Conservation (phyloP, 2,888 invertebrate species). For the Strigamia transsilvanica region DNA sequence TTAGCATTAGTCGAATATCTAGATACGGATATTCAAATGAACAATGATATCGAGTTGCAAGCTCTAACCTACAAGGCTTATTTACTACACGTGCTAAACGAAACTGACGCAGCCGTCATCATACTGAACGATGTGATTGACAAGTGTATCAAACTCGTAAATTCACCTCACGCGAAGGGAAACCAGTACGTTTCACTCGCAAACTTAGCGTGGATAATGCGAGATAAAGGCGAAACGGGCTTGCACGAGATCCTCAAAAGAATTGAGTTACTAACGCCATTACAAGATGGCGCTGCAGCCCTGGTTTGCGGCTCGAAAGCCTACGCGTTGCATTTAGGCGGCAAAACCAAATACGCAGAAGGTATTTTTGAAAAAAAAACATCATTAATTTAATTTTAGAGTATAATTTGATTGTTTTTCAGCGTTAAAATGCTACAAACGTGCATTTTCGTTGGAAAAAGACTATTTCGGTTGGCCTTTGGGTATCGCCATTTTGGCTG, state of each 20-base stretch:
- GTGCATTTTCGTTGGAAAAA: not conserved
- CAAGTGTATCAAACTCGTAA: not conserved
- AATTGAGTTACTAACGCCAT: not conserved
- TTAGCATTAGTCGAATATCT: not conserved
- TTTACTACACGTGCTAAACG: not conserved
- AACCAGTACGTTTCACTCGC: not conserved
- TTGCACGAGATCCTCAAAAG: not conserved
- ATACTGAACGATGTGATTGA: not conserved
- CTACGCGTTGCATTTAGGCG: not conserved
- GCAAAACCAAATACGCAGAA: not conserved
- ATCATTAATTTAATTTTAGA: no score
- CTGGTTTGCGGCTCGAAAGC: not conserved
- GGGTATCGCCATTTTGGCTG: constrained; percentile 4
- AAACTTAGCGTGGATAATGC: not conserved
- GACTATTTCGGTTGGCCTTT: constrained; percentile 12
- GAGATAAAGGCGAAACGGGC: not conserved
- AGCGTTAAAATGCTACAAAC: not conserved
- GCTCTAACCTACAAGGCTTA: not conserved
- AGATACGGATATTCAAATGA: not conserved
- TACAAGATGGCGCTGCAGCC: constrained; percentile 1
- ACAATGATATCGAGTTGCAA: not conserved
- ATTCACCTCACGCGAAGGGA: not conserved
- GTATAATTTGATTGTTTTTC: not conserved
- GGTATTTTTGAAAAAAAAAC: no score
- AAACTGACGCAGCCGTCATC: not conserved